Conservation (phyloP, 2,797 vertebrate genomes). For the Mormyrus hasselquistii region DNA sequence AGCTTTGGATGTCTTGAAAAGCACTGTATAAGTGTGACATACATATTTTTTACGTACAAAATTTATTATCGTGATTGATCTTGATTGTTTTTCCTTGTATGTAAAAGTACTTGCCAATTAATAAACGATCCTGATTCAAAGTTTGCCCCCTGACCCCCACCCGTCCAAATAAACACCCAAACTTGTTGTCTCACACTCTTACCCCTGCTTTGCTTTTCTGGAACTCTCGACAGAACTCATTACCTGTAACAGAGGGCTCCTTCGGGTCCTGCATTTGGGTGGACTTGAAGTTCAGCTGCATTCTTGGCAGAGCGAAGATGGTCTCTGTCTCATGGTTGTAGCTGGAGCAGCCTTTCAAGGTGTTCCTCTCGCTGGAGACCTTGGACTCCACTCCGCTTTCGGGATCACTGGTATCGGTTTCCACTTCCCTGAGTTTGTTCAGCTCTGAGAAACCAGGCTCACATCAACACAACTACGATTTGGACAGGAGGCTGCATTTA, state of each 20-base stretch:
- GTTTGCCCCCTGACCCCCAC: background rate
- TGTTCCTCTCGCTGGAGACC: conserved; percentile 84
- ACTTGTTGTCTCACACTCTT: background rate
- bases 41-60: background rate
- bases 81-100: background rate
- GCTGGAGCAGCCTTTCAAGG: conserved; percentile 83
- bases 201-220: background rate
- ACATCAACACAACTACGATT: background rate
- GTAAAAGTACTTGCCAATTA: background rate
- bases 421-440: conserved; percentile 88
- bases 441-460: conserved; percentile 62
- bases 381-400: conserved; percentile 81
- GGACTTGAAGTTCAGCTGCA: conserved; percentile 98
- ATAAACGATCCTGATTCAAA: background rate
- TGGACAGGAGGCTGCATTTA: background rate
- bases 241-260: conserved; percentile 85
- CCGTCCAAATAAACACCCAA: background rate
- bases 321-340: conserved; percentile 98
- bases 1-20: background rate
- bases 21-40: background rate
- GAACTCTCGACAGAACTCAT: background rate
- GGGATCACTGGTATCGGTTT: conserved; percentile 71
- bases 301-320: conserved; percentile 93
- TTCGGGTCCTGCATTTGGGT: conserved; percentile 93
- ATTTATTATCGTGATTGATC: background rate